Evolutionary conservation across 2,888 invertebrate species (phyloP).

Genomic region (Aspidapion aeneum): DNA sequence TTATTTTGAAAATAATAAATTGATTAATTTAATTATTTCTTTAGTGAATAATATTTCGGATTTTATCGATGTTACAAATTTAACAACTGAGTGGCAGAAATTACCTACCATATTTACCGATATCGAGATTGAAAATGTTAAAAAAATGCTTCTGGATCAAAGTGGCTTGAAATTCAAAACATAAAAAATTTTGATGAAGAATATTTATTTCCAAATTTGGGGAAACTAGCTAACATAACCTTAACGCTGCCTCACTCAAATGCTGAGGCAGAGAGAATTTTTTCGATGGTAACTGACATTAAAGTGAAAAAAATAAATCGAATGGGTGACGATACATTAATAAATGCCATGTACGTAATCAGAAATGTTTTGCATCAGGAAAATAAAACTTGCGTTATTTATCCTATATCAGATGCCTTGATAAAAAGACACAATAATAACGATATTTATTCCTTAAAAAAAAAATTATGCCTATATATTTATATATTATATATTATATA

Average conservation of each 20-base stretch:
- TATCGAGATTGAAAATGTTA: constrained; percentile 1
- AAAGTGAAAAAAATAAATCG: constrained; percentile 13
- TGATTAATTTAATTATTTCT: neutral
- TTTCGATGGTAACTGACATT: constrained; percentile 10
- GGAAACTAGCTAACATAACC: neutral
- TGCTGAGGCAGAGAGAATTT: constrained; percentile 15
- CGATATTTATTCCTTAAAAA: neutral
- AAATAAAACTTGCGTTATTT: neutral
- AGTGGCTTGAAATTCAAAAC: too few species aligned
- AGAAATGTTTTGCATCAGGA: constrained; percentile 6
- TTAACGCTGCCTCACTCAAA: constrained; percentile 14
- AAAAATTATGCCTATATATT: too few species aligned
- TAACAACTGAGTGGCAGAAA: constrained; percentile 7
- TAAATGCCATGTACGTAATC: constrained; percentile 11
- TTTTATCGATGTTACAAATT: constrained; percentile 5
- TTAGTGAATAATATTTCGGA: constrained; percentile 3
- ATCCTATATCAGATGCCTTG: neutral
- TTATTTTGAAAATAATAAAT: neutral
- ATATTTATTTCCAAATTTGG: constrained; percentile 7
- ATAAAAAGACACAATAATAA: neutral
- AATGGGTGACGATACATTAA: constrained; percentile 8
- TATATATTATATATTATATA: too few species aligned
- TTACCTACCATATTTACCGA: constrained; percentile 3
- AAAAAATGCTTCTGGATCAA: neutral
- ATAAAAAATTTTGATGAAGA: too few species aligned